These are phyloP conservation scores for Fistularia tabacaria DNA, from an alignment of 2,797 vertebrate species.

Conservation along the genomic window DNA sequence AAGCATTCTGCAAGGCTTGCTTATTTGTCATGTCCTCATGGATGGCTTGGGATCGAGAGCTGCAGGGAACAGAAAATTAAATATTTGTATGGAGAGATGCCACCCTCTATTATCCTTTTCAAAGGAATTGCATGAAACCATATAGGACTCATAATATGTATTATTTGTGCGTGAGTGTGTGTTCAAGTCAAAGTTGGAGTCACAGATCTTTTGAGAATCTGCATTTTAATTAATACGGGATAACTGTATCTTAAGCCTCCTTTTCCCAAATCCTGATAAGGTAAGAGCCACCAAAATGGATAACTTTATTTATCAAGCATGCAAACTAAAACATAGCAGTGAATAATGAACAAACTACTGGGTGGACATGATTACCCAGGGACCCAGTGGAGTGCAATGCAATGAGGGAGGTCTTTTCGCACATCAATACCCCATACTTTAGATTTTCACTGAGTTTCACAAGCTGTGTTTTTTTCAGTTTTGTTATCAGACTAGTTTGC, in stretches of 20 bases:
- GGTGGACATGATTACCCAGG: constrained; percentile 2
- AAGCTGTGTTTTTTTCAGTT: background rate
- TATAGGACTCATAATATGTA: constrained; percentile 23
- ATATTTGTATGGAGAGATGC: constrained; percentile 47
- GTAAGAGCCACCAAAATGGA: constrained; percentile 6
- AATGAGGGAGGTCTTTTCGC: no score
- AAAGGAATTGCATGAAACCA: background rate
- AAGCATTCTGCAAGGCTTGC: constrained; percentile 62
- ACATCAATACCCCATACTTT: background rate
- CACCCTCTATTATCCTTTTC: constrained; percentile 16
- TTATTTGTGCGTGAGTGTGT: constrained; percentile 26
- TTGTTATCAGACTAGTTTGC: constrained; percentile 27
- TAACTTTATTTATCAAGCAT: constrained; percentile 57
- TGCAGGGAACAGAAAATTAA: constrained; percentile 6
- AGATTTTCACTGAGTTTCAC: background rate
- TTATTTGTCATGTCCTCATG: constrained; percentile 69
- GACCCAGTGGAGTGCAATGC: constrained; percentile 9
- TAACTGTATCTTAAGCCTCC: constrained; percentile 25
- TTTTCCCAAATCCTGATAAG: constrained; percentile 27
- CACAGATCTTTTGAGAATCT: no score
- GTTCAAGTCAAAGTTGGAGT: background rate
- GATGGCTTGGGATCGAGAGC: constrained; percentile 42
- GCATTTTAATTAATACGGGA: no score
- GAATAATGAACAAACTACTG: constrained; percentile 32
- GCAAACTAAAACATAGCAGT: constrained; percentile 58